phyloP scores from a whole-genome alignment of 2,113 vertebrate species.

The Sphyrna mokarran region DNA sequence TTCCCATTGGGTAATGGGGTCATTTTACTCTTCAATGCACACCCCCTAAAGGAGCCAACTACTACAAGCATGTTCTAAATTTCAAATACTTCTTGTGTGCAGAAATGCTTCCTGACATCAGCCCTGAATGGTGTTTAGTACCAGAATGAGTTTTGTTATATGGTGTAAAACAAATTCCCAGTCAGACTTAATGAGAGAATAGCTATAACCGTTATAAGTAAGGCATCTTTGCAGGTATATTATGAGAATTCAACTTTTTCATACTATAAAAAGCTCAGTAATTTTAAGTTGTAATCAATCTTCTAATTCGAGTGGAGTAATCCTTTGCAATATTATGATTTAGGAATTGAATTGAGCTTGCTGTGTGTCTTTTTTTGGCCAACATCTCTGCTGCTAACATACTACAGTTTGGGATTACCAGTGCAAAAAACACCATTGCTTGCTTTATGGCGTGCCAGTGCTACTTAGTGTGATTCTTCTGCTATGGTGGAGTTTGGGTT shows the following conservation, averaged over 20 bases:
- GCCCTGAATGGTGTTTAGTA: neutral
- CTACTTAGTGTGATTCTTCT: neutral
- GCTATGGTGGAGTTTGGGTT: slow-evolving; percentile 31
- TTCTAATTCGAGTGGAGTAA: neutral
- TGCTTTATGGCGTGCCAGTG: neutral
- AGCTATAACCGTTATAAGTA: neutral
- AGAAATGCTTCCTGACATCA: neutral
- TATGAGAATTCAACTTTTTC: neutral
- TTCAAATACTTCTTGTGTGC: neutral
- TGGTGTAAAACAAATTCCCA: neutral
- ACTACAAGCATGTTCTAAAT: neutral
- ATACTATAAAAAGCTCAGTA: neutral
- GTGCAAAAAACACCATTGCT: neutral
- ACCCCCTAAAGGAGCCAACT: no score
- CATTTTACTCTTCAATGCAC: no score
- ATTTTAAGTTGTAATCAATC: neutral
- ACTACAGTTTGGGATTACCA: neutral
- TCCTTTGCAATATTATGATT: neutral
- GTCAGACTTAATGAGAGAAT: neutral
- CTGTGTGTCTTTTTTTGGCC: neutral
- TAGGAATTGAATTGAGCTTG: neutral
- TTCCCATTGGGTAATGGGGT: no score
- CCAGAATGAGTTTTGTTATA: neutral
- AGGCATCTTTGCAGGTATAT: neutral
- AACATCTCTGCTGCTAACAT: neutral